These are phyloP conservation scores for Pica pica DNA, from an alignment of 2,113 vertebrate species.

Conservation along the genomic window DNA sequence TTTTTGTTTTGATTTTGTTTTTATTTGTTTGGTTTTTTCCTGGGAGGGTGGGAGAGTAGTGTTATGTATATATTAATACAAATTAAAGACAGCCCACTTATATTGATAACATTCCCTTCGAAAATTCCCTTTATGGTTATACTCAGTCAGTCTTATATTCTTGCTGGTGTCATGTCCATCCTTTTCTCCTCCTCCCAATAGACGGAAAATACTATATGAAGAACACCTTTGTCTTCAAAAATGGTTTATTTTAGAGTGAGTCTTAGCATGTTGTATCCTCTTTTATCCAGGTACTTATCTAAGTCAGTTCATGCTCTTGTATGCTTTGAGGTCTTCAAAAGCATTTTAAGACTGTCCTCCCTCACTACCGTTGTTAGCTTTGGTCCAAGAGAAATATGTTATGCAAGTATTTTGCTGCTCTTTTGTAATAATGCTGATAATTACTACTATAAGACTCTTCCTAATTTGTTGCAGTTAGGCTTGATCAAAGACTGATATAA, in stretches of 20 bases:
- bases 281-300: background rate
- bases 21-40: background rate
- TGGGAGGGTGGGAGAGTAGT: background rate
- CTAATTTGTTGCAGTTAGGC: slow-evolving; percentile 17
- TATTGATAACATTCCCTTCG: background rate
- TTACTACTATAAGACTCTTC: background rate
- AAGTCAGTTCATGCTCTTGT: background rate
- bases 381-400: background rate
- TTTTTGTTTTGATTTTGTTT: background rate
- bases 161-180: background rate
- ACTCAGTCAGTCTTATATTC: background rate
- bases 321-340: background rate
- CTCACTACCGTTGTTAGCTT: background rate
- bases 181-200: background rate
- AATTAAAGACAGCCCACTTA: background rate
- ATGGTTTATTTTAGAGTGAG: background rate
- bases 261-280: background rate
- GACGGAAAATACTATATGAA: background rate
- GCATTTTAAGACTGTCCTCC: background rate
- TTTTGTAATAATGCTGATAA: slow-evolving; percentile 8
- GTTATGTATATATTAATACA: background rate
- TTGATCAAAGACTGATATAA: slow-evolving; percentile 46
- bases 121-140: background rate
- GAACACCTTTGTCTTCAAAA: background rate
- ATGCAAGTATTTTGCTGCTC: background rate